Conservation (phyloP, 2,888 invertebrate genomes). For the Xylocampa areola region DNA sequence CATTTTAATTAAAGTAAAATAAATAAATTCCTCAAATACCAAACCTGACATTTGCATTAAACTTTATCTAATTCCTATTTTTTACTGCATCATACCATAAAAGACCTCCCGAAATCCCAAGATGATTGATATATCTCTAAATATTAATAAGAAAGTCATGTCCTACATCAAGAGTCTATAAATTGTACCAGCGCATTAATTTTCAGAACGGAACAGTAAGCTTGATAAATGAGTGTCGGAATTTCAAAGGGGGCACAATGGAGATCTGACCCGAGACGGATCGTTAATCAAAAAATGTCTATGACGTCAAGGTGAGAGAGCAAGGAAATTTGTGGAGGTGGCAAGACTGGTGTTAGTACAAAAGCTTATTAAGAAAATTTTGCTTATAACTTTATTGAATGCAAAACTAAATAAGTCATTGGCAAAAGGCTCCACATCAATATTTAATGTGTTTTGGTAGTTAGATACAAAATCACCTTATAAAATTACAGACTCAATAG, state of each 20-base stretch:
- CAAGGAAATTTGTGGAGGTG: conserved; percentile 60
- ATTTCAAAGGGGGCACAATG: conserved; percentile 86
- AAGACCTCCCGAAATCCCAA: background rate
- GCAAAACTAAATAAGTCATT: background rate
- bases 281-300: conserved; percentile 87
- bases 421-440: too few relatives aligned
- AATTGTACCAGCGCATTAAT: conserved; percentile 78
- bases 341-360: conserved; percentile 38
- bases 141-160: conserved; percentile 44
- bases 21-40: too few relatives aligned
- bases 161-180: conserved; percentile 60
- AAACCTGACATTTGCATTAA: too few relatives aligned
- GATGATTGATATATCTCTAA: conserved; percentile 44
- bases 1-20: too few relatives aligned
- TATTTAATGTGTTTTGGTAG: too few relatives aligned
- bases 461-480: too few relatives aligned
- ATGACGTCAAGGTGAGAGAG: conserved; percentile 76
- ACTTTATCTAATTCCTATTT: too few relatives aligned
- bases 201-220: conserved; percentile 84
- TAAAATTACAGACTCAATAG: too few relatives aligned
- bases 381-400: background rate
- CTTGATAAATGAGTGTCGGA: conserved; percentile 88
- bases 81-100: too few relatives aligned
- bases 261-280: conserved; percentile 79
- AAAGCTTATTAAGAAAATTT: conserved; percentile 24